Base-by-base conservation (phyloP, 2,888 invertebrate genomes). In the Zonitis immaculata region DNA sequence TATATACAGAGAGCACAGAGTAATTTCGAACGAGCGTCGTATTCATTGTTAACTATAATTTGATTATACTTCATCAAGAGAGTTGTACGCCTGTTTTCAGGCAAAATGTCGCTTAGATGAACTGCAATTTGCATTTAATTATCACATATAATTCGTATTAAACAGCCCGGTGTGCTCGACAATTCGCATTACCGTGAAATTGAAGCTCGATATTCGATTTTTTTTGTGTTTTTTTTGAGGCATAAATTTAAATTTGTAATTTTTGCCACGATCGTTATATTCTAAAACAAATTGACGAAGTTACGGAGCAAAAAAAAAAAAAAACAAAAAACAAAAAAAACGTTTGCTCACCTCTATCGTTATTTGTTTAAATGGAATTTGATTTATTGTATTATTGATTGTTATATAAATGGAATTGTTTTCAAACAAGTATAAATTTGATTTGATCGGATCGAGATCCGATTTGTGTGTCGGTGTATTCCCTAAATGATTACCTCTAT, bases 141-240 rank as follows among this genome's bases (percentile, higher is more conserved):
- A 76, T 75, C 75, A 76, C 75, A 76, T 76, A 76, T 75, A 76
- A 76, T 74, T 73, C 74, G 74, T 71, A 73, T 73, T 73, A 73
- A 73, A 71, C 71, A 69, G 66, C 60, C 35, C 66, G 65, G 66
- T 66, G 66, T 66, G 66, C 69, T 63, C 61, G 68, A n/a, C 65
- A 66, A 66, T 65, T 65, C 70, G 68, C 64, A 67, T 66, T 64
- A 70, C 70, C 72, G 73, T 73, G 72, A 73, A 73, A 73, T 73
- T 68, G 70, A 68, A 68, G 68, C 69, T 66, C 66, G 61, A 56
- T 59, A 65, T n/a, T n/a, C n/a, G n/a, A n/a, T n/a, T n/a, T n/a
- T n/a, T n/a, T n/a, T n/a, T n/a, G n/a, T n/a, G n/a, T n/a, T n/a
- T n/a, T n/a, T n/a, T n/a, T n/a, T n/a, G n/a, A n/a, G n/a, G n/a